phyloP scores from a whole-genome alignment of 2,888 invertebrate species.

The Cataglyphis cursor region DNA sequence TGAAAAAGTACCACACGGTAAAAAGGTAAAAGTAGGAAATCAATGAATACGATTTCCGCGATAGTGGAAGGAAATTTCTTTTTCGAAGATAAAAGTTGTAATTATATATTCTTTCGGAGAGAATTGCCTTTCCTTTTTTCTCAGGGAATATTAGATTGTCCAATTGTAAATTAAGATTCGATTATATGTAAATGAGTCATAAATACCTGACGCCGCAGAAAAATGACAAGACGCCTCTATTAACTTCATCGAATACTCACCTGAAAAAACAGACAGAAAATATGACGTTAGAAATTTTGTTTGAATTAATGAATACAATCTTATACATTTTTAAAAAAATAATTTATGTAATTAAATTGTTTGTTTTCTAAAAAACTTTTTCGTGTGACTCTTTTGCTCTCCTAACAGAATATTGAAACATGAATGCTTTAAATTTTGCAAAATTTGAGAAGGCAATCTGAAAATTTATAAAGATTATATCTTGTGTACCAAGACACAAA shows the following conservation, averaged over 20 bases:
- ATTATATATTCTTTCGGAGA: neutral
- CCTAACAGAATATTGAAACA: neutral
- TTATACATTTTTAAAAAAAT: neutral
- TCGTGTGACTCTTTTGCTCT: neutral
- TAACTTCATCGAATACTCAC: conserved; percentile 63
- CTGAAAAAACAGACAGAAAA: conserved; percentile 61
- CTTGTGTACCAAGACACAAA: neutral
- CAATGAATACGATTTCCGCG: neutral
- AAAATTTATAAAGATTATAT: conserved; percentile 1
- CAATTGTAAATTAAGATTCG: conserved; percentile 11
- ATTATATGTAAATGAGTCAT: conserved; percentile 22
- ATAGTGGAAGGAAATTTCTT: neutral
- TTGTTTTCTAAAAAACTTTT: neutral
- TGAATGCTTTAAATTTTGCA: neutral
- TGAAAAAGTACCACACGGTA: neutral
- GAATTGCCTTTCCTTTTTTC: neutral
- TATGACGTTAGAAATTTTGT: neutral
- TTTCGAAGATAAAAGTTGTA: conserved; percentile 12
- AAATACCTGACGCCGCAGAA: conserved; percentile 31
- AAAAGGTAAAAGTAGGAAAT: conserved; percentile 9
- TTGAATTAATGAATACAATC: neutral
- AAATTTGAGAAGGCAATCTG: neutral
- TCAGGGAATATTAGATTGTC: neutral
- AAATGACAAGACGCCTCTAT: conserved; percentile 2
- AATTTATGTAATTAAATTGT: neutral